Evolutionary conservation across 64 coral and sea anemone genomes (phyloP).

Genomic region (Montipora cactus): DNA sequence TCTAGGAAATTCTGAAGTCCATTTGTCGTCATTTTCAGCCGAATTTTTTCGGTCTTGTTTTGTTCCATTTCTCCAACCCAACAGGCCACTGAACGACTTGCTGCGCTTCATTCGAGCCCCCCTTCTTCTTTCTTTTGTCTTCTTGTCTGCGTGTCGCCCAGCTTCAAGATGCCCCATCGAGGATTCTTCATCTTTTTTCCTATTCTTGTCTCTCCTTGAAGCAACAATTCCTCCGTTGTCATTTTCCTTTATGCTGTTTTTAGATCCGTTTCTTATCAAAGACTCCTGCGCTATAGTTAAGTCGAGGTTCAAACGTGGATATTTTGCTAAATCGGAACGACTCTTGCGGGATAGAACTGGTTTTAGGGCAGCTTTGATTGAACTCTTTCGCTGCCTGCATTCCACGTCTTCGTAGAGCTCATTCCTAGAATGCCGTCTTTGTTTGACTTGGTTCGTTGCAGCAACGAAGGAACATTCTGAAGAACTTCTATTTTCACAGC

Average conservation of each 20-base stretch:
- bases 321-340: slow-evolving; percentile 44
- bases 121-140: background rate
- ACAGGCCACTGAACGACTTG: slow-evolving; percentile 30
- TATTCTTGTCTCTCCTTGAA: background rate
- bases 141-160: background rate
- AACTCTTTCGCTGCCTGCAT: slow-evolving; percentile 23
- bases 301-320: slow-evolving; percentile 10
- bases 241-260: slow-evolving; percentile 17
- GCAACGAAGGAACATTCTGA: background rate
- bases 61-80: slow-evolving; percentile 16
- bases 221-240: background rate
- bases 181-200: background rate
- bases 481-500: background rate
- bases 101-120: background rate
- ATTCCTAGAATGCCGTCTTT: slow-evolving; percentile 62
- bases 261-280: background rate
- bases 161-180: slow-evolving; percentile 4
- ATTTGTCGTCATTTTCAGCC: background rate
- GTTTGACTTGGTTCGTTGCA: background rate
- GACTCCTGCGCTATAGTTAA: background rate
- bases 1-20: background rate
- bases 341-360: slow-evolving; percentile 48
- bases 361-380: slow-evolving; percentile 41
- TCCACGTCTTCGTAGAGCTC: slow-evolving; percentile 45
- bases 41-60: slow-evolving; percentile 7